phyloP scores from a whole-genome alignment of 2,113 vertebrate species.

The Emberiza fucata region DNA sequence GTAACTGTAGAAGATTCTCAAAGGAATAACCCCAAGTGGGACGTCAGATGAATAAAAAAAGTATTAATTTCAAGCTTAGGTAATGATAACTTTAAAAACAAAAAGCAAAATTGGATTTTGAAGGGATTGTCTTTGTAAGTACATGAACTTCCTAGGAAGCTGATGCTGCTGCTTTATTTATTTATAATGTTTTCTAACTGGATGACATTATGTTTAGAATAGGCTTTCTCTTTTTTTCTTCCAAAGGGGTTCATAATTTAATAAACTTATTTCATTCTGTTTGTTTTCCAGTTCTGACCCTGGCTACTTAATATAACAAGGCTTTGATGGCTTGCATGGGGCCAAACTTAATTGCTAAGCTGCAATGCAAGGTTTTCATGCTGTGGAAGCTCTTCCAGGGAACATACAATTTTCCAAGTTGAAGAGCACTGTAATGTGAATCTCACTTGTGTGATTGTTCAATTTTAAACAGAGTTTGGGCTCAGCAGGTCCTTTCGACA shows the following conservation, averaged over 20 bases:
- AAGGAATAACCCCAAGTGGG: not conserved
- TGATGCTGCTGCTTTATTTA: not conserved
- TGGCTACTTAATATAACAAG: not conserved
- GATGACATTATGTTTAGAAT: not conserved
- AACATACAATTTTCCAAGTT: not conserved
- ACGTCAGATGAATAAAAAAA: not conserved
- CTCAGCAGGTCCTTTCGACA: not conserved
- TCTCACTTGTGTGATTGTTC: not conserved
- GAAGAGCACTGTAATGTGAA: not conserved
- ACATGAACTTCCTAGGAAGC: not conserved
- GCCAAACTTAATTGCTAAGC: not conserved
- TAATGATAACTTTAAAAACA: not conserved
- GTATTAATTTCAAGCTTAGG: not conserved
- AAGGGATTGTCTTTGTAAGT: slow-evolving; percentile 7
- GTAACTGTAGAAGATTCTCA: not conserved
- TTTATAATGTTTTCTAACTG: not conserved
- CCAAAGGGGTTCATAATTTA: not conserved
- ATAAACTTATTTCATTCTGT: not conserved
- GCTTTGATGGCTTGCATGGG: not conserved
- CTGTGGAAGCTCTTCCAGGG: not conserved
- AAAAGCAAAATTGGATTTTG: not conserved
- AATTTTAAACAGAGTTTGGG: not conserved
- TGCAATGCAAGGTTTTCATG: not conserved
- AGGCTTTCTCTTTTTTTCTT: not conserved
- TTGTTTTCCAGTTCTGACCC: slow-evolving; percentile 21